Percentiles rank a stretch among this genome's conserved stretches.
These are phyloP conservation scores for Anthonomus grandis DNA, from an alignment of 1,140 invertebrate genomes.

Conservation along the genomic window DNA sequence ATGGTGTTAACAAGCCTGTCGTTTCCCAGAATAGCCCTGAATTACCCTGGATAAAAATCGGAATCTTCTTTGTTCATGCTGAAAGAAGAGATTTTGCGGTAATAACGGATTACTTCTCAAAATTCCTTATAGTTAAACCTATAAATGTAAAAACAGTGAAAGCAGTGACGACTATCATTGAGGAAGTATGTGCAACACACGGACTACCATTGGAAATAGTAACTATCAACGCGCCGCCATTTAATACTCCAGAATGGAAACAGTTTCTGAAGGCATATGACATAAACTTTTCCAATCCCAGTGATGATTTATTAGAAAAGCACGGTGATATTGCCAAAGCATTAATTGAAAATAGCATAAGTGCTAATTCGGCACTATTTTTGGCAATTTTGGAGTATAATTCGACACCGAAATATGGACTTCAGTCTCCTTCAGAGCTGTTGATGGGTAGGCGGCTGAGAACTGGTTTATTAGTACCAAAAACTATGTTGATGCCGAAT, in stretches of 20 bases:
- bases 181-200: neutral
- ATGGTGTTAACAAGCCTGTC: neutral
- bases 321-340: neutral
- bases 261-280: neutral
- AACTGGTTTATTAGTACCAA: neutral
- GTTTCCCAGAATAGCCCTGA: neutral
- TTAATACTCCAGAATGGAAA: neutral
- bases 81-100: neutral
- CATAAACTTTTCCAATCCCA: neutral
- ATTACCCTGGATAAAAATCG: constrained; percentile 4
- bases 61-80: neutral
- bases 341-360: neutral
- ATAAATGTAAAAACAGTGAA: constrained; percentile 1
- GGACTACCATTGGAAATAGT: constrained; percentile 6
- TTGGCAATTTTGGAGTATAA: constrained; percentile 5
- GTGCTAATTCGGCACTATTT: neutral
- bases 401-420: neutral
- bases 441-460: constrained; percentile 4
- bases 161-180: neutral
- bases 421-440: neutral
- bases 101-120: constrained; percentile 6
- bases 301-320: neutral
- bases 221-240: neutral
- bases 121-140: constrained; percentile 1
- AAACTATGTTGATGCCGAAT: neutral